Base-by-base conservation (phyloP, 35 echinoderm and acorn worm genomes). In the Diadema setosum region DNA sequence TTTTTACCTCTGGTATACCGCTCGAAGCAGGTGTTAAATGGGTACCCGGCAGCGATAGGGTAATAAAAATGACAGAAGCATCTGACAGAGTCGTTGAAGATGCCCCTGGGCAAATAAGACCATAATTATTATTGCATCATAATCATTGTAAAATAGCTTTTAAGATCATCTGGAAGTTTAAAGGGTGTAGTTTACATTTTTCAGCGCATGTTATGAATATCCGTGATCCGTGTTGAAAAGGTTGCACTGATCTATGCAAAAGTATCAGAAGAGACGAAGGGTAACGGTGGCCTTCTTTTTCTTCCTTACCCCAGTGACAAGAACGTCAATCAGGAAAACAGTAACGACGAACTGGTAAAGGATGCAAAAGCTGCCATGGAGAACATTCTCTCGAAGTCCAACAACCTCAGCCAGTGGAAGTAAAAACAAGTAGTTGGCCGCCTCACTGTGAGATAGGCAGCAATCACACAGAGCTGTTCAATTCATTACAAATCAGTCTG, bases 311-410 rank as follows among this genome's bases (percentile, higher is more conserved):
- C 3, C 25, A 87, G 85, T 11, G 85, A 87, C 23, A 87, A 87
- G 42, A 70, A 85, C 34, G 27, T 61, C 39, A 42, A 86, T 18
- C 58, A 46, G 30, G 44, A 32, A 0, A 80, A 84, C 7, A 58
- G 84, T 43, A 80, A 83, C n/a, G 58, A 83, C 24, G 81, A 44
- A 26, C 26, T 90, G 58, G 81, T 83, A 23, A 80, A 90, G 45
- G 88, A 82, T 24, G 88, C 88, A 12, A 90, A 84, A 40, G 88
- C 84, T 84, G 88, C 88, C 37, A 90, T 90, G 88, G 81, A 83
- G 42, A 90, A 58, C 39, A 84, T 90, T 21, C 52, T 90, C 12
- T 83, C 81, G 17, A 90, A 90, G 81, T 29, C 81, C 24, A 90
- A 39, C 30, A 81, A 80, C 55, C 15, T 85, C 63, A 34, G 37